These are phyloP conservation scores for Lumbricus terrestris DNA, from an alignment of 2,888 invertebrate genomes.

Conservation along the genomic window DNA sequence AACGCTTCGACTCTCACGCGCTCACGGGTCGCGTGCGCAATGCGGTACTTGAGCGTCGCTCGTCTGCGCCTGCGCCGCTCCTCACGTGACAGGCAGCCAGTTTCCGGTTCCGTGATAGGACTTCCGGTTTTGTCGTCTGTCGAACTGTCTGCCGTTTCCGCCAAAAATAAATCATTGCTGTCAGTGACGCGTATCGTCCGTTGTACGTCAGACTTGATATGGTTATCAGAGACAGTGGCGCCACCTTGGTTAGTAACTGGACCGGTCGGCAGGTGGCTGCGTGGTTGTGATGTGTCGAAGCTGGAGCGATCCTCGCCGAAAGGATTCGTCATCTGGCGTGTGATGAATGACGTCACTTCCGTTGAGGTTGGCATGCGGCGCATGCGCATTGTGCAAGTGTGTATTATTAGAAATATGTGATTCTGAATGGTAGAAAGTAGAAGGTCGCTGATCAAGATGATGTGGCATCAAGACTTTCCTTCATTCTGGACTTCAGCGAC, in stretches of 20 bases:
- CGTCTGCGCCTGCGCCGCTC: slow-evolving; percentile 81
- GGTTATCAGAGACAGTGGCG: not conserved
- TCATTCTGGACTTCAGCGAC: not conserved
- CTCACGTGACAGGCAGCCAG: slow-evolving; percentile 8
- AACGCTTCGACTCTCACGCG: slow-evolving; percentile 95
- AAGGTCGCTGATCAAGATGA: not conserved
- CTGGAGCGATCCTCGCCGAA: not conserved
- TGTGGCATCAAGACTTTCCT: not conserved
- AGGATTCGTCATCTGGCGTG: not conserved
- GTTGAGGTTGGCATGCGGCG: not conserved
- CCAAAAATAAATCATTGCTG: not conserved
- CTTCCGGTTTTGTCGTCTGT: not conserved
- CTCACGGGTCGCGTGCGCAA: slow-evolving; percentile 94
- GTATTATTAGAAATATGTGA: not conserved
- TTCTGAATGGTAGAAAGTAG: not conserved
- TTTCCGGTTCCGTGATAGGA: not conserved
- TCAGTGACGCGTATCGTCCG: not conserved
- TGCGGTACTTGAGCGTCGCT: slow-evolving; percentile 89
- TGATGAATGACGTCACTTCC: not conserved
- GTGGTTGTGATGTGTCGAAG: not conserved
- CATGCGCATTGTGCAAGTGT: not conserved
- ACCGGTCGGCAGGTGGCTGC: not conserved
- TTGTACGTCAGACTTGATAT: not conserved
- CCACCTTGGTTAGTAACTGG: not conserved
- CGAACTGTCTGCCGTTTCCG: not conserved